Evolutionary conservation across 2,113 vertebrate species (phyloP).

Genomic region (Balaeniceps rex): DNA sequence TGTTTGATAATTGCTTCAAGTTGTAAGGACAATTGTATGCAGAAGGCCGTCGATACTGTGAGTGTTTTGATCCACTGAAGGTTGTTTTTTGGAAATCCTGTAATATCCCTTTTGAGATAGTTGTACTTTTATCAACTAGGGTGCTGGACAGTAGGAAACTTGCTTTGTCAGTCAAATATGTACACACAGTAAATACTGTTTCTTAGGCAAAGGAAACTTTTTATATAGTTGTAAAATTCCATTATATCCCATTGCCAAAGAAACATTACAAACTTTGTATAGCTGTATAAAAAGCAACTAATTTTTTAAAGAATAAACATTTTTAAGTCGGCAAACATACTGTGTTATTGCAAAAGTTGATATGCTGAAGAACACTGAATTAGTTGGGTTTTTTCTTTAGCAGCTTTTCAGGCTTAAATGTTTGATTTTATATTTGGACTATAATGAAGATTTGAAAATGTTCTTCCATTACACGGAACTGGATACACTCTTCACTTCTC

Average conservation of each 20-base stretch:
- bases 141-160: slow-evolving; percentile 77
- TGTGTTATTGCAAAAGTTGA: slow-evolving; percentile 74
- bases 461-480: slow-evolving; percentile 68
- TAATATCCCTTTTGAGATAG: slow-evolving; percentile 77
- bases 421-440: slow-evolving; percentile 73
- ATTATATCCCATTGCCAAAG: slow-evolving; percentile 86
- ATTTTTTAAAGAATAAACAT: slow-evolving; percentile 84
- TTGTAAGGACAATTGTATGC: slow-evolving; percentile 76
- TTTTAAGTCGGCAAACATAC: slow-evolving; percentile 79
- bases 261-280: slow-evolving; percentile 82
- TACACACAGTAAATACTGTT: slow-evolving; percentile 82
- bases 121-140: slow-evolving; percentile 74
- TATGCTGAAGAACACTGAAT: slow-evolving; percentile 66
- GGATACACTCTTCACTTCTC: slow-evolving; percentile 55
- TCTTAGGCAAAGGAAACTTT: slow-evolving; percentile 83
- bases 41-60: slow-evolving; percentile 88
- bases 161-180: slow-evolving; percentile 74
- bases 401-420: slow-evolving; percentile 68
- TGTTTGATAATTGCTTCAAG: slow-evolving; percentile 83
- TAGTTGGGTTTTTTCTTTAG: slow-evolving; percentile 55
- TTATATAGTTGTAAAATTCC: slow-evolving; percentile 87
- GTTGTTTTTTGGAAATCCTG: slow-evolving; percentile 79
- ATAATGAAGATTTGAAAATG: slow-evolving; percentile 67
- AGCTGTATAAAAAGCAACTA: slow-evolving; percentile 86
- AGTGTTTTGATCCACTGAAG: slow-evolving; percentile 83